Conservation (phyloP, 2,888 invertebrate genomes). For the Phortica magna region DNA sequence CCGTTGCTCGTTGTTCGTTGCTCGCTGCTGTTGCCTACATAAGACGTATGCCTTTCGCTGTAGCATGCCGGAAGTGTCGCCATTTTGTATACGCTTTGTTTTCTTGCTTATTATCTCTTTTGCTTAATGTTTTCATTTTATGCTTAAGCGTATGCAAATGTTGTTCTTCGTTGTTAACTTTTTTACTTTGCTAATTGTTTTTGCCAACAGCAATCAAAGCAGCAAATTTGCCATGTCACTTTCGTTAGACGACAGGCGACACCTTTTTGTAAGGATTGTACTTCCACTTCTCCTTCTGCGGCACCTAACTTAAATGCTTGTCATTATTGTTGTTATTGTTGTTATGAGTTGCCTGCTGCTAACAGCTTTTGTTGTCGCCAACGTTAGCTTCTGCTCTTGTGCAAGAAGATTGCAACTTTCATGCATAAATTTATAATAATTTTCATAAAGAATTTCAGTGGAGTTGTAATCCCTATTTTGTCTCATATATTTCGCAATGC, state of each 20-base stretch:
- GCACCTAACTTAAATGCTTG: neutral
- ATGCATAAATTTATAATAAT: conserved; percentile 53
- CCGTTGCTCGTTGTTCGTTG: conserved; percentile 1
- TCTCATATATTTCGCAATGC: neutral
- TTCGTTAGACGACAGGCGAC: conserved; percentile 65
- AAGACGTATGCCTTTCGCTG: conserved; percentile 59
- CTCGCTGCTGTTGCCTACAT: conserved; percentile 48
- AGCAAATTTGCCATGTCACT: conserved; percentile 16
- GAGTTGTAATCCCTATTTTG: too few relatives aligned
- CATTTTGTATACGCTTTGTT: conserved; percentile 30
- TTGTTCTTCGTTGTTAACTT: conserved; percentile 54
- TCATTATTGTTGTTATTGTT: conserved; percentile 53
- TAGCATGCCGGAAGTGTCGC: conserved; percentile 18
- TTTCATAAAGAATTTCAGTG: neutral
- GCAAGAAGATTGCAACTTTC: conserved; percentile 49
- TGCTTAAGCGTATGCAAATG: conserved; percentile 40
- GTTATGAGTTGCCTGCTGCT: conserved; percentile 2
- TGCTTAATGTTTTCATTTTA: conserved; percentile 37
- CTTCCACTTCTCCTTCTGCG: neutral
- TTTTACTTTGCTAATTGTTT: conserved; percentile 43
- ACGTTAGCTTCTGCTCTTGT: neutral
- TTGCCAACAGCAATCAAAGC: neutral
- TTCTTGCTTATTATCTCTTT: conserved; percentile 6
- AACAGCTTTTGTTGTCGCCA: neutral
- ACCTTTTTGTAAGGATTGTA: conserved; percentile 56